Percentiles rank a stretch among this genome's conserved stretches.
Conservation (phyloP, 1,140 invertebrate species). For the Chrysoperla carnea region DNA sequence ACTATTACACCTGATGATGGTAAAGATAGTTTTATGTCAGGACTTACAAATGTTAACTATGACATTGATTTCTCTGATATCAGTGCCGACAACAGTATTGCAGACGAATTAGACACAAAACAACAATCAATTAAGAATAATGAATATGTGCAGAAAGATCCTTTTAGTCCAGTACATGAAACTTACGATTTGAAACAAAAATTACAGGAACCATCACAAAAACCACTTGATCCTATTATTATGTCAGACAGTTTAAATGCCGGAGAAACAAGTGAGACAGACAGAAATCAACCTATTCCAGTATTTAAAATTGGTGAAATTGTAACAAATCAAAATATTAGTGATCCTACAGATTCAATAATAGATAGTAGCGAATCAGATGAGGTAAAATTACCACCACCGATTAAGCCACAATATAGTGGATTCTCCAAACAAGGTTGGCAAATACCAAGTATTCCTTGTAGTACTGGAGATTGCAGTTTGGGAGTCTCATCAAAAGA, state of each 20-base stretch:
- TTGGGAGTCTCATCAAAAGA: slow-evolving; percentile 2
- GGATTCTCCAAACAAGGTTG: slow-evolving; percentile 48
- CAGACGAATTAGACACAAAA: slow-evolving; percentile 32
- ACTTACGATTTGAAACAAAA: slow-evolving; percentile 13
- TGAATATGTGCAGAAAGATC: slow-evolving; percentile 16
- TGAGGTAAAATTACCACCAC: slow-evolving; percentile 37
- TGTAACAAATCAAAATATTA: not conserved
- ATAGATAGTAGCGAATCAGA: slow-evolving; percentile 37
- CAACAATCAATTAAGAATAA: slow-evolving; percentile 9
- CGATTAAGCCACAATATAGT: slow-evolving; percentile 42
- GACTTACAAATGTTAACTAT: slow-evolving; percentile 48
- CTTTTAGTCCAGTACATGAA: slow-evolving; percentile 19
- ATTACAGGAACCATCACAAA: slow-evolving; percentile 12
- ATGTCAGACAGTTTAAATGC: slow-evolving; percentile 19
- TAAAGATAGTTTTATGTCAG: slow-evolving; percentile 27
- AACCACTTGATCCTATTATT: slow-evolving; percentile 16
- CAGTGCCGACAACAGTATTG: slow-evolving; percentile 44
- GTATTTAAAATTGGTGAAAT: not conserved
- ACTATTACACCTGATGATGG: slow-evolving; percentile 33
- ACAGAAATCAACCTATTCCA: slow-evolving; percentile 5
- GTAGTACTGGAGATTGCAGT: slow-evolving; percentile 41
- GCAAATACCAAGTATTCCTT: slow-evolving; percentile 53
- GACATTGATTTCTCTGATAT: slow-evolving; percentile 53
- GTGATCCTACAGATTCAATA: slow-evolving; percentile 27
- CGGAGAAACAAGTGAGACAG: slow-evolving; percentile 10